A percentile compares a stretch with the other conserved stretches of the same genome.
phyloP scores from a whole-genome alignment of 2,888 invertebrate species.

The Podotricha telesiphe region DNA sequence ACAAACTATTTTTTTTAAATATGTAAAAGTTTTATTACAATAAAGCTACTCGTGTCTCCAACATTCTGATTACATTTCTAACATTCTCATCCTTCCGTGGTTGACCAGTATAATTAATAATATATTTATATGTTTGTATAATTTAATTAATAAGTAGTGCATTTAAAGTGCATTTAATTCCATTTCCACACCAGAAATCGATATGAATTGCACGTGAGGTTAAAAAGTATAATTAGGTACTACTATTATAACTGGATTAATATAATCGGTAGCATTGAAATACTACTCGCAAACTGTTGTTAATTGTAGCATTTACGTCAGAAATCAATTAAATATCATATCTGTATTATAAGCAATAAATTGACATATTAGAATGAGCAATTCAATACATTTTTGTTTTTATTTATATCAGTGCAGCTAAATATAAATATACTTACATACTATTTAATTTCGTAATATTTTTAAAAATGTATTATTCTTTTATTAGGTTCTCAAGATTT shows the following conservation, averaged over 20 bases:
- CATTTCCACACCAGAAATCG: not conserved
- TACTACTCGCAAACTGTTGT: conserved; percentile 25
- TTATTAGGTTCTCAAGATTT: not conserved
- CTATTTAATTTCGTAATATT: not conserved
- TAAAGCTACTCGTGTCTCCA: no score
- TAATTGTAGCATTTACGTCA: conserved; percentile 22
- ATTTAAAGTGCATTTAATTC: not conserved
- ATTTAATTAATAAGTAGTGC: not conserved
- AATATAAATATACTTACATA: not conserved
- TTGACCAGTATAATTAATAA: not conserved
- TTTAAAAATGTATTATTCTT: not conserved
- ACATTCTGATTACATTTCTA: no score
- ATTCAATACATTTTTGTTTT: no score
- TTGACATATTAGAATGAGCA: no score
- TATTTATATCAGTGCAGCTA: no score
- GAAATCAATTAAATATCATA: conserved; percentile 19
- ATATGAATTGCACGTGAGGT: not conserved
- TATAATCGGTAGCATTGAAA: conserved; percentile 5
- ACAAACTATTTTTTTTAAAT: no score
- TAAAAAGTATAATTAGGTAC: not conserved
- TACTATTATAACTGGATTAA: conserved; percentile 1
- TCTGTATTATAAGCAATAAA: conserved; percentile 19
- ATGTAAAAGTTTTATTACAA: no score
- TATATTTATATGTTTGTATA: not conserved
- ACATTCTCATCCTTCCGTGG: no score